Evolutionary conservation across 1,140 invertebrate genomes (phyloP).

Genomic region (Kradibia gibbosae): DNA sequence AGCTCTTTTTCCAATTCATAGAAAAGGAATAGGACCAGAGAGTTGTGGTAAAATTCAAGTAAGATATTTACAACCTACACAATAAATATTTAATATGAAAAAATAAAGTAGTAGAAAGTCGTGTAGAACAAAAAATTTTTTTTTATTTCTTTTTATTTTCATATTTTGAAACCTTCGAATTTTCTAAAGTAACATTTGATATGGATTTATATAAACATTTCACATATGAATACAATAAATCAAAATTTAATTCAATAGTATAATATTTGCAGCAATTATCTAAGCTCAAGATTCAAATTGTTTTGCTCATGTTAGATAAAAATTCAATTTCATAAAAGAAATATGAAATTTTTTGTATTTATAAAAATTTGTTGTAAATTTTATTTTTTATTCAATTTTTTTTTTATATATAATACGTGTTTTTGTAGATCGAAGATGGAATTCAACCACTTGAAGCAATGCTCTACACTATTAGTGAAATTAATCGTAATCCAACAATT

Average conservation of each 20-base stretch:
- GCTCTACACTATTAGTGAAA: conserved; percentile 73
- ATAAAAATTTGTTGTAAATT: neutral
- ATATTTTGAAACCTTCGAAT: too few species aligned
- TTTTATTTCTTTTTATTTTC: neutral
- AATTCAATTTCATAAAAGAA: too few species aligned
- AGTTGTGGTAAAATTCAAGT: conserved; percentile 74
- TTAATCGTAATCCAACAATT: conserved; percentile 71
- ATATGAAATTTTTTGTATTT: too few species aligned
- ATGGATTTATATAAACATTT: too few species aligned
- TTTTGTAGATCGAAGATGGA: conserved; percentile 67
- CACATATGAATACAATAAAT: too few species aligned
- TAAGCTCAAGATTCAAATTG: too few species aligned
- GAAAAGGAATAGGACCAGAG: conserved; percentile 61
- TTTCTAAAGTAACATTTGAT: too few species aligned
- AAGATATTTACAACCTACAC: neutral
- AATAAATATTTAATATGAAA: neutral
- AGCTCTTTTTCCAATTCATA: conserved; percentile 75
- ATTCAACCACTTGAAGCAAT: conserved; percentile 76
- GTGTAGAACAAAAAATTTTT: conserved; percentile 5
- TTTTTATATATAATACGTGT: conserved; percentile 41
- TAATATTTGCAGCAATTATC: too few species aligned
- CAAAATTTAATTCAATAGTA: too few species aligned
- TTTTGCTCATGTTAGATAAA: too few species aligned
- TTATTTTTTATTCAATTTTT: neutral
- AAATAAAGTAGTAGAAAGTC: neutral